phyloP scores from a whole-genome alignment of 2,888 invertebrate species.

The Leucophora obtusa region DNA sequence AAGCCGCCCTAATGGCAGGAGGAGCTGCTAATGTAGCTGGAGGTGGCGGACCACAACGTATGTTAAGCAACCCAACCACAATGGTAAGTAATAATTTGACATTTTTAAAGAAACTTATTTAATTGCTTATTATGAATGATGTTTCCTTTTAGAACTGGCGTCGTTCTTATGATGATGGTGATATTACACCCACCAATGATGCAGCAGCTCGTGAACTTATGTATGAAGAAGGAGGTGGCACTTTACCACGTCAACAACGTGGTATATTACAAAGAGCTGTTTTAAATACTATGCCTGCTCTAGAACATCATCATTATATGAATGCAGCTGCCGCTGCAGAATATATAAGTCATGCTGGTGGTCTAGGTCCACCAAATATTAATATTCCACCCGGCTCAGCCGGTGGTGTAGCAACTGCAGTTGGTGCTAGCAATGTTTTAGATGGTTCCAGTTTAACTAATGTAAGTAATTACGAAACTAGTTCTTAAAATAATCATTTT shows the following conservation, averaged over 20 bases:
- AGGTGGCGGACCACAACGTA: slow-evolving; percentile 66
- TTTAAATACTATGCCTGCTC: slow-evolving; percentile 76
- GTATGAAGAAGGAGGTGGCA: slow-evolving; percentile 86
- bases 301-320: slow-evolving; percentile 78
- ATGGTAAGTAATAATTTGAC: slow-evolving; percentile 68
- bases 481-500: not conserved
- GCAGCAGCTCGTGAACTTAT: slow-evolving; percentile 76
- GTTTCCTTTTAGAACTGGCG: slow-evolving; percentile 80
- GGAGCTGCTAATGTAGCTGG: slow-evolving; percentile 64
- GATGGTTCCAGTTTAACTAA: slow-evolving; percentile 69
- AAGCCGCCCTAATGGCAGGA: slow-evolving; percentile 64
- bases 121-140: too few relatives aligned
- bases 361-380: slow-evolving; percentile 66
- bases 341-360: slow-evolving; percentile 72
- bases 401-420: slow-evolving; percentile 27
- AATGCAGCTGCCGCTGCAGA: slow-evolving; percentile 77
- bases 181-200: slow-evolving; percentile 93
- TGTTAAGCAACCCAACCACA: slow-evolving; percentile 74
- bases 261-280: slow-evolving; percentile 77
- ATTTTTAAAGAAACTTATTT: too few relatives aligned
- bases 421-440: slow-evolving; percentile 56
- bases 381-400: slow-evolving; percentile 48
- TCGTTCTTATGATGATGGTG: slow-evolving; percentile 92
- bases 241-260: slow-evolving; percentile 89
- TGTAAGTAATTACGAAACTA: slow-evolving; percentile 63